Evolutionary conservation across 2,888 invertebrate species (phyloP).

Genomic region (Ypsolopha scabrella): DNA sequence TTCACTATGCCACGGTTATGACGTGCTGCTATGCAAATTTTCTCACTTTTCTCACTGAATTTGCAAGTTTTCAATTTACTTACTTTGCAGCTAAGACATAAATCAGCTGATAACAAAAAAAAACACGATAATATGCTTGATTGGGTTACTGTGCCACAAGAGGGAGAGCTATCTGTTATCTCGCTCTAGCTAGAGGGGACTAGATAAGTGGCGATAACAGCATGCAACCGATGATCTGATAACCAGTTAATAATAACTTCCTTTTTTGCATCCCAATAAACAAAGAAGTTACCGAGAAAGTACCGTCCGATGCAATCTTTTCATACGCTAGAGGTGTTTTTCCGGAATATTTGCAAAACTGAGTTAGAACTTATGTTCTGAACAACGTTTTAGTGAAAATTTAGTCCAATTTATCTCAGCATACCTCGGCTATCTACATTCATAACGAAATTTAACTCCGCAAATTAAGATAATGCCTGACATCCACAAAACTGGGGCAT

Average conservation of each 20-base stretch:
- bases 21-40: slow-evolving; percentile 43
- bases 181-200: slow-evolving; percentile 43
- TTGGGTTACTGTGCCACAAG: slow-evolving; percentile 54
- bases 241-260: slow-evolving; percentile 48
- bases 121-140: slow-evolving; percentile 43
- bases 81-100: slow-evolving; percentile 15
- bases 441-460: neutral
- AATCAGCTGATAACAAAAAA: slow-evolving; percentile 53
- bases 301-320: neutral
- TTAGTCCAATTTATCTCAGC: neutral
- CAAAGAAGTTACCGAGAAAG: neutral
- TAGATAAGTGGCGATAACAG: slow-evolving; percentile 50
- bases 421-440: neutral
- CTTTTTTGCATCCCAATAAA: slow-evolving; percentile 34
- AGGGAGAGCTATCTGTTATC: slow-evolving; percentile 29
- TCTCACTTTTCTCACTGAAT: slow-evolving; percentile 25
- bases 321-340: too few relatives aligned
- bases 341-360: neutral
- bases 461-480: neutral
- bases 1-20: slow-evolving; percentile 33
- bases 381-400: neutral
- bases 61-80: slow-evolving; percentile 17
- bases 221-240: slow-evolving; percentile 65
- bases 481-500: neutral
- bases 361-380: neutral